Base-by-base conservation (phyloP, 2,797 vertebrate genomes). In the Mus spretus region DNA sequence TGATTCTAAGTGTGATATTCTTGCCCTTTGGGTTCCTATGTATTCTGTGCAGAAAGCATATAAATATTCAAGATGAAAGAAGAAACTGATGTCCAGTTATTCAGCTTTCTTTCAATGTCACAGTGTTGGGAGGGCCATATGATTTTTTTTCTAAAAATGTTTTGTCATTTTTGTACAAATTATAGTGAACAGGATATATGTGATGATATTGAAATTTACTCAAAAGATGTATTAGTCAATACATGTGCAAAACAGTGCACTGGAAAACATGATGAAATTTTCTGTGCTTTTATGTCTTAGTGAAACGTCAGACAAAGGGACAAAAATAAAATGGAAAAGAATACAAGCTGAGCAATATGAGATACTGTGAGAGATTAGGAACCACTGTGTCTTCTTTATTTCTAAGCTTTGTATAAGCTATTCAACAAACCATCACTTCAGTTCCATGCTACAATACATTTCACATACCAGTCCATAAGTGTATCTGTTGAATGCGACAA, bases 131-230 rank as follows among this genome's bases (percentile, higher is more conserved):
- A 70, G 7, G 53, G 57, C 28, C 24, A 78, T 8, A 65, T 65
- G 26, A 37, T 72, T 87, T 44, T 26, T 82, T 75, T 83, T 67
- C 11, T 88, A 91, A 92, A 70, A 59, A 47, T n/a, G 19, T 61
- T 13, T 55, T 55, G 8, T 7, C 2, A 24, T 75, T 3, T 83
- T 4, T 93, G 17, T 83, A 75, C n/a, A 84, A 83, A 11, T 31
- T 34, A 86, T 94, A 89, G n/a, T 47, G 34, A 57, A 70, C 3
- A 67, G 37, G 34, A 2, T 26, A 40, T 26, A 84, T 50, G 20
- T 47, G 15, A 63, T 7, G 1, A 55, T 40, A 84, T 1, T 90
- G 15, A 81, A 57, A 87, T 65, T 59, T 31, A 59, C 14, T 37
- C 57, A 65, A 50, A 63, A 44, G n/a, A 50, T 63, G 2, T 50